Base-by-base conservation (phyloP, 1,140 invertebrate species). In the Anoplolepis gracilipes region DNA sequence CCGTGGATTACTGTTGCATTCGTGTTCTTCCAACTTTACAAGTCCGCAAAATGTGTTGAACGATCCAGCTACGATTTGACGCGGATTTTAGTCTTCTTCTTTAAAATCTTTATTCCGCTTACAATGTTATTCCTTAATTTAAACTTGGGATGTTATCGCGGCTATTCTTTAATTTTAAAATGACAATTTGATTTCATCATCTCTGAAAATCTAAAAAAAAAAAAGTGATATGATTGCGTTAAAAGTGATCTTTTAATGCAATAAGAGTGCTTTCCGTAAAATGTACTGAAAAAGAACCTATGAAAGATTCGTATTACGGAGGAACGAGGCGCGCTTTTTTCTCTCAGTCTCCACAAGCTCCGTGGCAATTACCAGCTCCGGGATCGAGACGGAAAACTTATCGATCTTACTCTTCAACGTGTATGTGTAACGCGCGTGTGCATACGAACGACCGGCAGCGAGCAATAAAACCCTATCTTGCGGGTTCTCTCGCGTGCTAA, bases 401-500 rank as follows among this genome's bases (percentile, higher is more conserved):
- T 89, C 86, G 85, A 89, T 84, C 88, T 89, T 84, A 87, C 88
- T 73, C 76, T 76, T 87, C 85, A 85, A 75, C 72, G 85, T 79
- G 53, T 87, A 67, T 33, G 79, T 85, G 7, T 16, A 28, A 79
- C 67, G 70, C 78, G 28, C 59, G 85, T 70, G 69, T 42, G 36
- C 78, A 72, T 33, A 82, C 39, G 67, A 73, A 73, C 78, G 65
- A 72, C 53, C 57, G 87, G 25, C 57, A 84, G 73, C 61, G 86
- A 78, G 69, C 88, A 85, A 90, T 90, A 90, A 90, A 90, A 90
- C 84, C 75, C 79, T 85, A 90, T 90, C 89, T 90, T 90, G 89
- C 87, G 86, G 88, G 67, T 82, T 82, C 73, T 87, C 67, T 84
- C 85, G 86, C 78, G 88, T 84, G 91, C 85, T 91, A 92, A 92